phyloP scores from a whole-genome alignment of 1,140 invertebrate species.

The Drosophila punjabiensis region DNA sequence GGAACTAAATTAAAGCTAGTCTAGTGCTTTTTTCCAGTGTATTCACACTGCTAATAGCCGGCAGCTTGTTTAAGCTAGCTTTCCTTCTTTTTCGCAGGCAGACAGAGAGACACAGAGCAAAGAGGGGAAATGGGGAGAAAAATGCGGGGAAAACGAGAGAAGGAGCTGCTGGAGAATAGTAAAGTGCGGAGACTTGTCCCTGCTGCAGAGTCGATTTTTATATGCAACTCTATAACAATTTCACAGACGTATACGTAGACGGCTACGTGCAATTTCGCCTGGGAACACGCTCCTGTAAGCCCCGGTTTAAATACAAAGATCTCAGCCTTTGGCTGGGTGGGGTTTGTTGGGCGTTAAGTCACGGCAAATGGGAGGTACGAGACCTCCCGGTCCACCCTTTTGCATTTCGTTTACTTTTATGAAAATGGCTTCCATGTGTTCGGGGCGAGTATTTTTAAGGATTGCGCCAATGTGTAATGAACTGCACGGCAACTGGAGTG shows the following conservation, averaged over 20 bases:
- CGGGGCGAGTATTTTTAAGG: conserved; percentile 52
- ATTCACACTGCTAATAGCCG: conserved; percentile 70
- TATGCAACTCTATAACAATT: conserved; percentile 71
- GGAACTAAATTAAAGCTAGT: too few species aligned
- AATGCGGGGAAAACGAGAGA: not conserved
- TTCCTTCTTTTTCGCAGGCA: conserved; percentile 29
- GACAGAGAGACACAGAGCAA: conserved; percentile 43
- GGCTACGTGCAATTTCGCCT: conserved; percentile 71
- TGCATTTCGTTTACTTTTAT: conserved; percentile 78
- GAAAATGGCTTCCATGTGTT: conserved; percentile 60
- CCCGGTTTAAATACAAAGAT: conserved; percentile 70
- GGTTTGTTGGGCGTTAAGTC: not conserved
- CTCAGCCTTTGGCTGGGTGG: conserved; percentile 30
- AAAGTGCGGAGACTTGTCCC: conserved; percentile 49
- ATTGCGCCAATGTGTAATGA: conserved; percentile 69
- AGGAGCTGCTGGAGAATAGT: conserved; percentile 4
- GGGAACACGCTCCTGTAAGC: conserved; percentile 36
- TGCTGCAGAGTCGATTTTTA: conserved; percentile 70
- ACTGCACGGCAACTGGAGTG: conserved; percentile 53
- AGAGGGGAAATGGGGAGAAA: conserved; percentile 11
- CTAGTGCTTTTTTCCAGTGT: conserved; percentile 23
- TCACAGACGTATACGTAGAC: conserved; percentile 51
- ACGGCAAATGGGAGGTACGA: not conserved
- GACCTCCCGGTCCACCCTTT: conserved; percentile 16
- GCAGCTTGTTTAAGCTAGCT: conserved; percentile 69